phyloP scores from a whole-genome alignment of 2,113 vertebrate genomes.

The Otolemur garnettii region DNA sequence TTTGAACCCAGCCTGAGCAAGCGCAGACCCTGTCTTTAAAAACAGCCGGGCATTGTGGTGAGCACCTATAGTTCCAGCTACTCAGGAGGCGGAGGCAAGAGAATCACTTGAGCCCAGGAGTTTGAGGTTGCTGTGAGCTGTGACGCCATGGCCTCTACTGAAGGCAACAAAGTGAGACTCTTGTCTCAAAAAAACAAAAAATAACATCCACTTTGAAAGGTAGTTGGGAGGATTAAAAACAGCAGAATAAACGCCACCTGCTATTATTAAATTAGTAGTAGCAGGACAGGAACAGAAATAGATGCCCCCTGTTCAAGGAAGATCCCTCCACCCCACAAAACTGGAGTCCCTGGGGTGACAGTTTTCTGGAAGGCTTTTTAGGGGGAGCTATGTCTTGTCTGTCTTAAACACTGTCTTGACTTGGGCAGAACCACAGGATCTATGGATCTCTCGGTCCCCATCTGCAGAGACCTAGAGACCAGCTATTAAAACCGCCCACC shows the following conservation, averaged over 20 bases:
- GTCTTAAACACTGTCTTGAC: not conserved
- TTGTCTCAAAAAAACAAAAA: no score
- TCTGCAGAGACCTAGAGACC: not conserved
- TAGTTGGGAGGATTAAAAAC: not conserved
- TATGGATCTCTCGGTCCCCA: accelerated
- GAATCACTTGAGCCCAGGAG: no score
- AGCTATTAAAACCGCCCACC: accelerated
- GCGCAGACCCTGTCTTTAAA: no score
- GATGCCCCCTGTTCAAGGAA: not conserved
- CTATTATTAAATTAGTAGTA: not conserved
- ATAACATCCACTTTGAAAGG: not conserved
- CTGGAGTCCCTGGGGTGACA: accelerated
- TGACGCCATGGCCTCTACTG: no score
- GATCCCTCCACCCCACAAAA: not conserved
- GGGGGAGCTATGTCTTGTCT: not conserved
- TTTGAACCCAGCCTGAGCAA: no score
- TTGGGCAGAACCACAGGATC: not conserved
- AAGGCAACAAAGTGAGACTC: no score
- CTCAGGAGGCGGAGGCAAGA: no score
- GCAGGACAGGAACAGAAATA: not conserved
- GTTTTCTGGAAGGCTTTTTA: not conserved
- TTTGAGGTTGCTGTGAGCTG: no score
- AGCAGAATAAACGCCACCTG: not conserved
- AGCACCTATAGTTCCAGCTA: no score
- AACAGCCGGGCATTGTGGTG: no score